A percentile compares a stretch with the other conserved stretches of the same genome.
phyloP scores from a whole-genome alignment of 2,888 invertebrate genomes.

The Lycocerus yunnanus region DNA sequence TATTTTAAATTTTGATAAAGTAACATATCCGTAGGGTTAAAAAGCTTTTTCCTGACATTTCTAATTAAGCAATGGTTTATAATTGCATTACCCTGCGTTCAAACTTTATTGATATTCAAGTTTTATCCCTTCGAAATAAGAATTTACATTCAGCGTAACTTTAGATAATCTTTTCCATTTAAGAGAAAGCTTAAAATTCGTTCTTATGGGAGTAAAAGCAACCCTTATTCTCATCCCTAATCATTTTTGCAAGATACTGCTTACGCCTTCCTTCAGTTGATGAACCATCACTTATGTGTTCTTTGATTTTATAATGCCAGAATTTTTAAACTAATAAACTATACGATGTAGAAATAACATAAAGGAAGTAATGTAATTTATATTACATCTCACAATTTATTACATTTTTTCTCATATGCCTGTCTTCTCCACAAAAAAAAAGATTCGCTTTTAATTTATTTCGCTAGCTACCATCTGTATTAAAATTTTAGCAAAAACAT shows the following conservation, averaged over 20 bases:
- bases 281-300: constrained; percentile 36
- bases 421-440: not conserved
- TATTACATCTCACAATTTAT: not conserved
- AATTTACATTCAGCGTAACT: constrained; percentile 47
- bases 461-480: not conserved
- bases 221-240: constrained; percentile 43
- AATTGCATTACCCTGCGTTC: constrained; percentile 52
- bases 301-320: constrained; percentile 22
- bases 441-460: not conserved
- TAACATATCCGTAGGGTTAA: constrained; percentile 50
- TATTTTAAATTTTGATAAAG: constrained; percentile 35
- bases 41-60: constrained; percentile 47
- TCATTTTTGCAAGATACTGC: constrained; percentile 37
- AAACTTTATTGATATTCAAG: constrained; percentile 51
- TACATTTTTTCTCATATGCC: not conserved
- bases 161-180: constrained; percentile 51
- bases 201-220: constrained; percentile 39
- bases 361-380: not conserved
- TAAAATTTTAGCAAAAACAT: not conserved
- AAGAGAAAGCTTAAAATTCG: constrained; percentile 45
- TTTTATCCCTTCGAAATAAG: constrained; percentile 48
- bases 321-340: constrained; percentile 8
- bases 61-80: constrained; percentile 53
- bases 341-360: not conserved
- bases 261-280: constrained; percentile 20